A percentile compares a stretch with the other conserved stretches of the same genome.
Evolutionary conservation across 2,113 vertebrate species (phyloP).

Genomic region (Neolamprologus kungweensis): DNA sequence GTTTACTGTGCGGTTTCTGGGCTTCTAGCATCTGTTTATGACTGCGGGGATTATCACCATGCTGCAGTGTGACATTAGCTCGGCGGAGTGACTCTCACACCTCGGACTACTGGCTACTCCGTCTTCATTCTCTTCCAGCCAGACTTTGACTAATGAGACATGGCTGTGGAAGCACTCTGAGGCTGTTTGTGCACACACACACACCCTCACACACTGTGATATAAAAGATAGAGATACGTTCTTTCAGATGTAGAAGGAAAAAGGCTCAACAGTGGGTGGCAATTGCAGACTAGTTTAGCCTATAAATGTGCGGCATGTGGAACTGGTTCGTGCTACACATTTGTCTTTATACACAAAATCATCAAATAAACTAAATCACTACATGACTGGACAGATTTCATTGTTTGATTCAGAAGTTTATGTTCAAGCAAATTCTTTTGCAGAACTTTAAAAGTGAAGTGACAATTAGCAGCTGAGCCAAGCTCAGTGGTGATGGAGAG

Average conservation of each 20-base stretch:
- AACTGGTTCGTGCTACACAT: neutral
- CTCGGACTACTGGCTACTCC: slow-evolving; percentile 20
- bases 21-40: slow-evolving; percentile 64
- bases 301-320: neutral
- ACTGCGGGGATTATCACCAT: slow-evolving; percentile 63
- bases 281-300: neutral
- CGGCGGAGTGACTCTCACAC: slow-evolving; percentile 46
- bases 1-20: slow-evolving; percentile 47
- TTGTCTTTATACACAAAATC: neutral
- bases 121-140: slow-evolving; percentile 23
- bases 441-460: neutral
- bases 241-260: neutral
- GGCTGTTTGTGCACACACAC: neutral
- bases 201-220: neutral
- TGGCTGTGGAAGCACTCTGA: neutral
- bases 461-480: neutral
- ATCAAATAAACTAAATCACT: neutral
- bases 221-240: neutral
- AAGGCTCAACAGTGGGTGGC: neutral
- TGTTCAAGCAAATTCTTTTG: neutral
- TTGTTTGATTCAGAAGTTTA: neutral
- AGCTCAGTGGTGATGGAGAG: neutral
- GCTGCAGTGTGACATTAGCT: slow-evolving; percentile 52
- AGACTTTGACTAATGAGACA: slow-evolving; percentile 40
- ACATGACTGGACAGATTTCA: neutral